Conservation (phyloP, 2,797 vertebrate genomes). For the Lacerta viridis region DNA sequence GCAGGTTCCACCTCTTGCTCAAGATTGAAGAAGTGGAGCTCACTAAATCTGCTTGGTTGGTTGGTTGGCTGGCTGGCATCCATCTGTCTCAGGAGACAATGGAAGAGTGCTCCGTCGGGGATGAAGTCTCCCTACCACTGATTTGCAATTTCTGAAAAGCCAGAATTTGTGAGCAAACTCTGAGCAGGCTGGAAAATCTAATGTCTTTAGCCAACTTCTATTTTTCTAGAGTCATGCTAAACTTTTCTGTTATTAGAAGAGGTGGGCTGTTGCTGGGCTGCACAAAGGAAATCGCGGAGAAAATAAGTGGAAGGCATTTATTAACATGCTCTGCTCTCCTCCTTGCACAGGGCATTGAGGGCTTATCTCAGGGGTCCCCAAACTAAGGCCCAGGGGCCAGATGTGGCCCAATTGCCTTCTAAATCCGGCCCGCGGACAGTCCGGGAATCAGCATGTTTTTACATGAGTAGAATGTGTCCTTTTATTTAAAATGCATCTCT, state of each 20-base stretch:
- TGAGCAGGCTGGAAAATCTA: not conserved
- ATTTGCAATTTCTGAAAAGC: not conserved
- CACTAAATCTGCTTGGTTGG: no score
- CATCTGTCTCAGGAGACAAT: no score
- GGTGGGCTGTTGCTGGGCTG: not conserved
- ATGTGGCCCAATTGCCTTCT: no score
- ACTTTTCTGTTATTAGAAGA: constrained; percentile 36
- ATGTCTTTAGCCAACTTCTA: not conserved
- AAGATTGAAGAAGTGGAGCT: not conserved
- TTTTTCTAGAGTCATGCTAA: constrained; percentile 43
- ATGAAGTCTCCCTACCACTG: not conserved
- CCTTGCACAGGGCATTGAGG: not conserved
- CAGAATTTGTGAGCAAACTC: not conserved
- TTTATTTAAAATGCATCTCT: no score
- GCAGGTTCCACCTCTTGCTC: no score
- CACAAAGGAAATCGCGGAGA: not conserved
- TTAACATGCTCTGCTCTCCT: not conserved
- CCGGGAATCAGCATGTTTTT: no score
- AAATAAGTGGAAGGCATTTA: not conserved
- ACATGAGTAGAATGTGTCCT: no score
- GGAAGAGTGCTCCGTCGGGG: no score
- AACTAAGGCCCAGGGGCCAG: no score
- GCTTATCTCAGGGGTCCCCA: accelerated
- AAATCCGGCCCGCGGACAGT: no score
- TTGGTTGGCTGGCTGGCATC: no score